Base-by-base conservation (phyloP, 2,888 invertebrate genomes). In the Cephus pygmeus region DNA sequence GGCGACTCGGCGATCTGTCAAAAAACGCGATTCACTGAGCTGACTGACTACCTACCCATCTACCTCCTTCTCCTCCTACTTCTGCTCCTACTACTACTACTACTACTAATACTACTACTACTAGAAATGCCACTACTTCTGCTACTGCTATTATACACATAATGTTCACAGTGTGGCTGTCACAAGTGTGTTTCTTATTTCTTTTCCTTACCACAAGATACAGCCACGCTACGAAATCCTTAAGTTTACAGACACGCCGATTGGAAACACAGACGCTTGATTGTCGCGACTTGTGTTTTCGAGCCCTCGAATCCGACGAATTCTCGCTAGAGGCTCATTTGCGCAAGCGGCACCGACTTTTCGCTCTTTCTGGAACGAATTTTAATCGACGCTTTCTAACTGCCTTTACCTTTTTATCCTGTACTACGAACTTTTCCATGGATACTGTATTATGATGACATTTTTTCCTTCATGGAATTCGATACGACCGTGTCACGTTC, bases 11-110 rank as follows among this genome's bases (percentile, higher is more conserved):
- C 85, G 87, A 87, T 86, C 87, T 89, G 87, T 90, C 90, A 89
- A 90, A 90, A 89, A 90, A 90, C 88, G 86, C 85, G 87, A 88
- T 87, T 87, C 85, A 78, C 83, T 85, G 83, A 80, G 85, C 79
- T 80, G 79, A 75, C 79, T 56, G 56, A 56, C 56, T 56, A 56
- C 56, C 56, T 56, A 56, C 56, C 56, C 56, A 56, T 56, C 56
- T 9, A 56, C 56, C 56, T 56, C 23, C 40, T 56, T 2, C 40
- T 56, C 12, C 35, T 35, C 12, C 35, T 35, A 3, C 35, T 35
- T 12, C 35, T 35, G 3, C 3, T 34, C 34, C 35, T 35, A 35
- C 35, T 35, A 34, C 34, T 34, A 35, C 35, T 12, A 12, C 36
- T 36, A 40, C 40, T 23, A 12, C 36, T 36, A 40, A 15, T 23